Conservation (phyloP, 2,888 invertebrate genomes). For the Sylvicola cinctus region DNA sequence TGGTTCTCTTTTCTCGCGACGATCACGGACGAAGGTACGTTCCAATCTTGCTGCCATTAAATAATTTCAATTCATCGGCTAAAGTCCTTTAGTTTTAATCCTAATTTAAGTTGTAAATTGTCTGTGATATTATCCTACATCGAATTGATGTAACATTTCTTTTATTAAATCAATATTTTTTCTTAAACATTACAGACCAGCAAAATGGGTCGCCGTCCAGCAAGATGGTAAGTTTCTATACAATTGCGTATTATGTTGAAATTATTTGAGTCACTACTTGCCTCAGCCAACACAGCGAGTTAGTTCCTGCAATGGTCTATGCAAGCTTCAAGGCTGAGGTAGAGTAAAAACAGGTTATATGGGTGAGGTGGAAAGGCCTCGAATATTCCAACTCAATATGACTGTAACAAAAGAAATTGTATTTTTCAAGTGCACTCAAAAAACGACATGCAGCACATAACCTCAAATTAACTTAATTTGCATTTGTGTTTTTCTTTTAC, state of each 20-base stretch:
- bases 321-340: conserved; percentile 1
- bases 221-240: conserved; percentile 67
- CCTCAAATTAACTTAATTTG: neutral
- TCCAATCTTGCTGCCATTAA: no score
- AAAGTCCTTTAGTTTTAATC: neutral
- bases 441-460: neutral
- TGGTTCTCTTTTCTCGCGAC: no score
- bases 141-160: neutral
- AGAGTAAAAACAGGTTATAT: conserved; percentile 6
- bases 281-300: neutral
- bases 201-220: conserved; percentile 96
- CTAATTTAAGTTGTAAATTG: neutral
- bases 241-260: conserved; percentile 8
- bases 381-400: conserved; percentile 5
- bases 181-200: neutral
- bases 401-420: conserved; percentile 3
- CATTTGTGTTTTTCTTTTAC: conserved; percentile 21
- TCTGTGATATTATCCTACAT: neutral
- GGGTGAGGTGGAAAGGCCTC: conserved; percentile 7
- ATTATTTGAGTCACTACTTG: neutral
- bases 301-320: neutral
- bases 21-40: no score
- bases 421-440: conserved; percentile 1
- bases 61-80: neutral
- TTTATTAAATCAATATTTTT: neutral